Evolutionary conservation across 1,140 invertebrate genomes (phyloP).

Genomic region (Dinoponera quadriceps): DNA sequence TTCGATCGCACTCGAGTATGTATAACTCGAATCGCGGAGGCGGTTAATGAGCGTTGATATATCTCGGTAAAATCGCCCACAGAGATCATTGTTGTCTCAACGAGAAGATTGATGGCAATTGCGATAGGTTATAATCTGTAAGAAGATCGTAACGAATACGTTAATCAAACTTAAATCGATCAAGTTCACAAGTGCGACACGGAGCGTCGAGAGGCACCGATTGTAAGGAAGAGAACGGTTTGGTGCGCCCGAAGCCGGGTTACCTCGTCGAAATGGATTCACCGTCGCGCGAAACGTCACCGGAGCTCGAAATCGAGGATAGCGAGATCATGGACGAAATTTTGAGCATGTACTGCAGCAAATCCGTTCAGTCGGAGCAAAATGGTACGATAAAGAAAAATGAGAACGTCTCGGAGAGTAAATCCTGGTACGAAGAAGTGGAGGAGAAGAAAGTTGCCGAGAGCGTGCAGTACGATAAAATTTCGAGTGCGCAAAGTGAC

Average conservation of each 20-base stretch:
- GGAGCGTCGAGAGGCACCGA: too few species aligned
- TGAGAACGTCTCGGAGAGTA: not conserved
- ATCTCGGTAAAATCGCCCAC: not conserved
- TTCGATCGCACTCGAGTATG: not conserved
- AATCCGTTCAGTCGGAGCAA: slow-evolving; percentile 44
- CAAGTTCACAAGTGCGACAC: too few species aligned
- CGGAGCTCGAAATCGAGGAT: slow-evolving; percentile 69
- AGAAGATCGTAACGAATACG: too few species aligned
- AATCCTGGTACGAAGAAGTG: slow-evolving; percentile 1
- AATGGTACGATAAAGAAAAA: slow-evolving; percentile 19
- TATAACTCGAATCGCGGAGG: not conserved
- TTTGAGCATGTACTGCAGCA: slow-evolving; percentile 62
- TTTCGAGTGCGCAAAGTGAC: slow-evolving; percentile 24
- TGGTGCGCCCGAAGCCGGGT: not conserved
- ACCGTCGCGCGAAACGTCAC: not conserved
- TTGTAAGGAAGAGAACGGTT: too few species aligned
- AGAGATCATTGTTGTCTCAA: not conserved
- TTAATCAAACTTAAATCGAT: too few species aligned
- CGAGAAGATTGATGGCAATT: not conserved
- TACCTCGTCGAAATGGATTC: slow-evolving; percentile 50
- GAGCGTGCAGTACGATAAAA: slow-evolving; percentile 12
- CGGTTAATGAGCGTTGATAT: not conserved
- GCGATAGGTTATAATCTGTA: too few species aligned
- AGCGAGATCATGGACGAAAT: slow-evolving; percentile 76
- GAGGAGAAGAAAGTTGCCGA: slow-evolving; percentile 15